Evolutionary conservation across 2,888 invertebrate species (phyloP).

Genomic region (Anaspis maculata): DNA sequence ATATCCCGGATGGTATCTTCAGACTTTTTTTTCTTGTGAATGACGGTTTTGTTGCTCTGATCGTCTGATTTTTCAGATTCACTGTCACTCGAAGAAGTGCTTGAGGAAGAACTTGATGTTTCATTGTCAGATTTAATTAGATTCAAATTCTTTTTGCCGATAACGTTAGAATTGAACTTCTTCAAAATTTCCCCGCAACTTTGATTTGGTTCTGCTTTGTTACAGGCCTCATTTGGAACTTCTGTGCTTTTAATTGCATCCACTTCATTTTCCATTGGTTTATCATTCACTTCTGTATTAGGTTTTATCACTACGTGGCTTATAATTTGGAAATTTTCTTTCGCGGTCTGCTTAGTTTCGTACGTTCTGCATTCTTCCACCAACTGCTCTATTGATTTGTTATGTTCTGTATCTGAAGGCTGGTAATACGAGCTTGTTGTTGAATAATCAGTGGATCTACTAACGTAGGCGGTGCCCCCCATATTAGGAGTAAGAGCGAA

Average conservation of each 20-base stretch:
- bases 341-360: too few species aligned
- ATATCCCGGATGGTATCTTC: conserved; percentile 4
- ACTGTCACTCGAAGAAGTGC: conserved; percentile 4
- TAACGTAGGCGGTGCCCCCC: conserved; percentile 15
- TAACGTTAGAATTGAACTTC: conserved; percentile 25
- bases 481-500: conserved; percentile 30
- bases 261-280: too few species aligned
- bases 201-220: too few species aligned
- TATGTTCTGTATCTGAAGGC: conserved; percentile 37
- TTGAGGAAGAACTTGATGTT: conserved; percentile 10
- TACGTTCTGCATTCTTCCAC: conserved; percentile 30
- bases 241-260: too few species aligned
- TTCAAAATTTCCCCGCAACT: conserved; percentile 10
- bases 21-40: conserved; percentile 13
- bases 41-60: conserved; percentile 18
- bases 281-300: too few species aligned
- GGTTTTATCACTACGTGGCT: conserved; percentile 10
- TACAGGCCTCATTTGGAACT: too few species aligned
- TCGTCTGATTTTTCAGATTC: conserved; percentile 7
- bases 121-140: conserved; percentile 20
- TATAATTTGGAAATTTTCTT: conserved; percentile 9
- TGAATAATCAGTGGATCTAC: conserved; percentile 38
- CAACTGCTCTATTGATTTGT: conserved; percentile 25
- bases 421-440: conserved; percentile 39
- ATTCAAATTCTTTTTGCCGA: conserved; percentile 34